These are phyloP conservation scores for Schlechtendalia chinensis DNA, from an alignment of 1,140 invertebrate species.

Conservation along the genomic window DNA sequence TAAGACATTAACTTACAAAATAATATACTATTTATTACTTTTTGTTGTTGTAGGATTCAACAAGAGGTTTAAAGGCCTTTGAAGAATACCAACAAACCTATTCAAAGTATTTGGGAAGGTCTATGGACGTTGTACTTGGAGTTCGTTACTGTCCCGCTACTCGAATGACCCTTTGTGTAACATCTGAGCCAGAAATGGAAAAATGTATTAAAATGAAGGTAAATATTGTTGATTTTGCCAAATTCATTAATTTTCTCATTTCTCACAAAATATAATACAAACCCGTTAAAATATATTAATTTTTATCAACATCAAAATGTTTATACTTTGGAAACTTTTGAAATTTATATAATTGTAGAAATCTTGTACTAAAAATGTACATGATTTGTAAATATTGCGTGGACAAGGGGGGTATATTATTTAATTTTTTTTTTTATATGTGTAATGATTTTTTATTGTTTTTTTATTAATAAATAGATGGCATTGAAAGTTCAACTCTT, in stretches of 20 bases:
- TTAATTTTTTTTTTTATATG: slow-evolving; percentile 11
- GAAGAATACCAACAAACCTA: slow-evolving; percentile 65
- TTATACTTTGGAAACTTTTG: too few species aligned
- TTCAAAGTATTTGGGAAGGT: slow-evolving; percentile 62
- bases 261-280: background rate
- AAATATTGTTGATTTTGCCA: slow-evolving; percentile 44
- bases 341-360: too few species aligned
- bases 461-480: slow-evolving; percentile 61
- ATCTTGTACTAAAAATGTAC: too few species aligned
- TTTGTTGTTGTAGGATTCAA: slow-evolving; percentile 64
- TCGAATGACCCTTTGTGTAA: slow-evolving; percentile 81
- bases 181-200: slow-evolving; percentile 82
- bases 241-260: too few species aligned
- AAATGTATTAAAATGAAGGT: slow-evolving; percentile 96
- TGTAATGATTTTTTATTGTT: background rate
- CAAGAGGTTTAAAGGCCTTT: slow-evolving; percentile 64
- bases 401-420: too few species aligned
- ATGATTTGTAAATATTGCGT: too few species aligned
- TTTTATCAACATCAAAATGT: background rate
- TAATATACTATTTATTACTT: background rate
- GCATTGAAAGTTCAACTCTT: slow-evolving; percentile 83
- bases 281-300: background rate
- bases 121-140: slow-evolving; percentile 68
- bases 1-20: background rate
- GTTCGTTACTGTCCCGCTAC: slow-evolving; percentile 77